phyloP scores from a whole-genome alignment of 2,888 invertebrate genomes.

The Polyommatus iphigenia region DNA sequence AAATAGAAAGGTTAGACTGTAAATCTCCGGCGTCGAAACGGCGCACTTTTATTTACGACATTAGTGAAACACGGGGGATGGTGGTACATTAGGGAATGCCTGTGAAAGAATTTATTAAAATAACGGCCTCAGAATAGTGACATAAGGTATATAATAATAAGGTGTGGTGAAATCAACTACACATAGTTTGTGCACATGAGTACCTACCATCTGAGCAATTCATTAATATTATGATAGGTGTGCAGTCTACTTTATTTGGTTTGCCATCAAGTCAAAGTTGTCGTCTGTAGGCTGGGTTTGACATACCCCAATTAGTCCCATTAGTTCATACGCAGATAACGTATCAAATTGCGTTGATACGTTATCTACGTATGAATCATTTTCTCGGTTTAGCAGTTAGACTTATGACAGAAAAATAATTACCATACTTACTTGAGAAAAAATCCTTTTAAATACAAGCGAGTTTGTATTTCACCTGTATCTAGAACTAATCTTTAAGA shows the following conservation, averaged over 20 bases:
- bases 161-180: background rate
- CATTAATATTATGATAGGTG: background rate
- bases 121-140: conserved; percentile 22
- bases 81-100: conserved; percentile 28
- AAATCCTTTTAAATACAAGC: too few species aligned
- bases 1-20: conserved; percentile 38
- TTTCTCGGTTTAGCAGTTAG: too few species aligned
- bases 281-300: too few species aligned
- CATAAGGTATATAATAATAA: background rate
- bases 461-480: background rate
- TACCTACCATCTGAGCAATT: background rate
- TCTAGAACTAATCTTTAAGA: background rate
- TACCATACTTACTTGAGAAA: background rate
- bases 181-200: too few species aligned
- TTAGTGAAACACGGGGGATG: conserved; percentile 29
- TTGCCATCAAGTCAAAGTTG: too few species aligned
- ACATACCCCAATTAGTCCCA: too few species aligned
- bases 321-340: too few species aligned
- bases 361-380: too few species aligned
- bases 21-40: conserved; percentile 40
- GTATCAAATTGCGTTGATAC: too few species aligned
- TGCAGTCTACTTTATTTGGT: too few species aligned
- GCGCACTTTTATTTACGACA: conserved; percentile 40
- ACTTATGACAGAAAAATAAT: too few species aligned
- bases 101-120: conserved; percentile 23